Percentiles rank a stretch among this genome's conserved stretches.
These are phyloP conservation scores for Leptosomus discolor DNA, from an alignment of 2,113 vertebrate species.

Conservation along the genomic window DNA sequence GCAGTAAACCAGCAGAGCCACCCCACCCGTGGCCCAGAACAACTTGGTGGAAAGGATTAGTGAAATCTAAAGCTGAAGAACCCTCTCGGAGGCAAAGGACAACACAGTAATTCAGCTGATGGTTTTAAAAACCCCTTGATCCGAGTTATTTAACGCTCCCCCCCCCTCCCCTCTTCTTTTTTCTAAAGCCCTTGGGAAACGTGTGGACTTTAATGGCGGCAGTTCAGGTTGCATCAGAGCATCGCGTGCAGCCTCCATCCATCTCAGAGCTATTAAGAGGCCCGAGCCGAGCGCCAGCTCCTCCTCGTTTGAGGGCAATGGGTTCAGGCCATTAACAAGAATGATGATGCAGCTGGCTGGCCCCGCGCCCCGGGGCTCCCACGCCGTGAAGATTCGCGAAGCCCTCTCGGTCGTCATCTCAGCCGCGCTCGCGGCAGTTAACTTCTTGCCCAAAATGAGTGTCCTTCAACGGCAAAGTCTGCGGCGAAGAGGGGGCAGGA, in stretches of 20 bases:
- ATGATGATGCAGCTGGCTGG: neutral
- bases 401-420: neutral
- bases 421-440: rapidly evolving
- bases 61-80: neutral
- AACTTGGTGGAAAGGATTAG: neutral
- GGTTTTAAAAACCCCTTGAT: neutral
- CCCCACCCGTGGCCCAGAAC: rapidly evolving
- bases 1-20: neutral
- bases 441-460: neutral
- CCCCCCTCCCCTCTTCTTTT: too few relatives aligned
- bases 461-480: neutral
- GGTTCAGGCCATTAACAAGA: neutral
- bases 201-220: neutral
- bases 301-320: neutral
- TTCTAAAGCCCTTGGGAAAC: neutral
- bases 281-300: neutral
- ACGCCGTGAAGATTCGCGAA: rapidly evolving
- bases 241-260: neutral
- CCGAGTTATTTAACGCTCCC: neutral
- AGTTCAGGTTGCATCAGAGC: neutral
- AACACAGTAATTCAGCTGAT: rapidly evolving
- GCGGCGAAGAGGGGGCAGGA: neutral
- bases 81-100: neutral
- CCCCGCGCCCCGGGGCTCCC: neutral
- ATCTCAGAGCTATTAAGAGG: neutral